Conservation (phyloP, 2,888 invertebrate species). For the Mechanitis messenoides region DNA sequence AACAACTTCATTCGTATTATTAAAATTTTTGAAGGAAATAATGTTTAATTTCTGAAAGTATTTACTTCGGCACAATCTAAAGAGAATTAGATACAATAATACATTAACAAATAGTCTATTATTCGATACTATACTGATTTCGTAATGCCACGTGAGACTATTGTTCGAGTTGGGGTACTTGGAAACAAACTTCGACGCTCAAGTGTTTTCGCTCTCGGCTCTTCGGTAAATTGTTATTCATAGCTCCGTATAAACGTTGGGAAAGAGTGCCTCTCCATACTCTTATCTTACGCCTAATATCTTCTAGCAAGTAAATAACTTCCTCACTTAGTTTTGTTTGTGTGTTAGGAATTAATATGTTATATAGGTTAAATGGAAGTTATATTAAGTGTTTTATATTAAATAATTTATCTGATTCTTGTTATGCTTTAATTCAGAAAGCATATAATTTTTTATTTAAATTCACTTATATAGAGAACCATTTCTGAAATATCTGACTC, state of each 20-base stretch:
- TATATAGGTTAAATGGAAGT: too few species aligned
- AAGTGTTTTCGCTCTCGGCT: slow-evolving; percentile 71
- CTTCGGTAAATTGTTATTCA: slow-evolving; percentile 75
- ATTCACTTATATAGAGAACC: too few species aligned
- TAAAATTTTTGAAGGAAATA: too few species aligned
- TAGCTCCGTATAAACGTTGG: slow-evolving; percentile 70
- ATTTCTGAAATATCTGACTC: too few species aligned
- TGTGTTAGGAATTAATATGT: slow-evolving; percentile 16
- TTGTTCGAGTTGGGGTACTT: slow-evolving; percentile 73
- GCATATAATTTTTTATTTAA: too few species aligned
- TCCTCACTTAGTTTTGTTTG: slow-evolving; percentile 47
- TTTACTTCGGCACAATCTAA: too few species aligned
- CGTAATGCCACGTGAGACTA: slow-evolving; percentile 57
- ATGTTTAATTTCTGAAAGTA: too few species aligned
- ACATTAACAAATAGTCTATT: slow-evolving; percentile 16
- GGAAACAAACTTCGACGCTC: slow-evolving; percentile 69
- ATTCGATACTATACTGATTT: slow-evolving; percentile 44
- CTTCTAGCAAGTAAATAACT: slow-evolving; percentile 59
- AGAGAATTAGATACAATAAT: slow-evolving; percentile 1
- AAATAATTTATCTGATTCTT: neutral
- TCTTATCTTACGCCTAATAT: slow-evolving; percentile 64
- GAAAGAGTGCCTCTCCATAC: slow-evolving; percentile 65
- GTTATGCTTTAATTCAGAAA: too few species aligned
- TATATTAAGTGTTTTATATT: too few species aligned
- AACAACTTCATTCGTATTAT: too few species aligned